Percentiles rank a stretch among this genome's conserved stretches.
These are phyloP conservation scores for Chauna torquata DNA, from an alignment of 2,113 vertebrate species.

Conservation along the genomic window DNA sequence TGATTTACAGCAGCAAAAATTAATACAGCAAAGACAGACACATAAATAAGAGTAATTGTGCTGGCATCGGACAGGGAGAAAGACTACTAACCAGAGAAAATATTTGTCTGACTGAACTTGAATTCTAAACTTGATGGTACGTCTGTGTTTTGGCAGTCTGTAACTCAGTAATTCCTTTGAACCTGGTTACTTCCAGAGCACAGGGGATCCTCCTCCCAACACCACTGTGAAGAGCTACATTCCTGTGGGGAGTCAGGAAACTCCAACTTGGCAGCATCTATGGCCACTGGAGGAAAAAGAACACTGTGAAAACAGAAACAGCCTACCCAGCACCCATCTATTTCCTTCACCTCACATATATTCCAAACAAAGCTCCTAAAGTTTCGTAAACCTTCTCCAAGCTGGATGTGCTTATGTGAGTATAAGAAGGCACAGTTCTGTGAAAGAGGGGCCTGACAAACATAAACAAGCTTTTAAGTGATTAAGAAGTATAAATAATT, in stretches of 20 bases:
- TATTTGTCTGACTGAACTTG: not conserved
- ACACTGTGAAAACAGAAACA: not conserved
- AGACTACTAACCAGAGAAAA: not conserved
- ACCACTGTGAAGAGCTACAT: too few species aligned
- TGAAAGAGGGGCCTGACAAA: not conserved
- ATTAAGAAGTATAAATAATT: not conserved
- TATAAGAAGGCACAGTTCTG: not conserved
- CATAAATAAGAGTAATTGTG: not conserved
- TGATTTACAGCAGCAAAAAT: not conserved
- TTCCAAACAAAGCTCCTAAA: not conserved
- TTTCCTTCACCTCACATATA: not conserved
- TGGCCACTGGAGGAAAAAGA: not conserved
- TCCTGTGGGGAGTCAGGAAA: not conserved
- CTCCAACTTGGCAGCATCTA: not conserved
- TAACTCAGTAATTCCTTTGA: not conserved
- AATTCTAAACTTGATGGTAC: not conserved
- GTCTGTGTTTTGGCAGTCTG: not conserved
- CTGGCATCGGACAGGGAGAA: not conserved
- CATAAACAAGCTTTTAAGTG: not conserved
- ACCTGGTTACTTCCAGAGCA: not conserved
- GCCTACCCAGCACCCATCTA: not conserved
- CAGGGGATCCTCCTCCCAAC: not conserved
- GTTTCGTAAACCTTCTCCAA: not conserved
- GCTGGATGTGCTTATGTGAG: not conserved
- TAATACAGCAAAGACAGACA: too few species aligned